Base-by-base conservation (phyloP, 2,888 invertebrate species). In the Platyscelio sp. region DNA sequence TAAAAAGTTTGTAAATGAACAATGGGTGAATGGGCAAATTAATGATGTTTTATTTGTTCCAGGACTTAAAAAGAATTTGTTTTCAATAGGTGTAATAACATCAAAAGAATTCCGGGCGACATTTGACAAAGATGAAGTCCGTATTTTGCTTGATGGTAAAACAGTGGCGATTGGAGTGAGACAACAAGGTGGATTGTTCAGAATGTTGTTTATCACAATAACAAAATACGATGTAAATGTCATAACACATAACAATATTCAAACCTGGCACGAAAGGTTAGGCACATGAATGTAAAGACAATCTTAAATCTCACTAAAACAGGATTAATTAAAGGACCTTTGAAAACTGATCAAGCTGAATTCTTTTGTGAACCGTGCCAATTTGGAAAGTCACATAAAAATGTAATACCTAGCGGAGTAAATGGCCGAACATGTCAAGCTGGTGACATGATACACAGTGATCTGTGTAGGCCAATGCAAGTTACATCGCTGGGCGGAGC, bases 181-280 rank as follows among this genome's bases (percentile, higher is more conserved):
- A 61, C 70, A 68, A 46, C 15, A 9, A 2, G 58, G 58, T 27
- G 11, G 46, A 1, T 5, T 61, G 0, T 68, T 15, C 5, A 1
- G 51, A 15, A 77, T 70, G 68, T 11, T 68, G 5, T 77, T 68
- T 29, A 15, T 29, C 0, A 15, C n/a, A 7, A 1, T 9, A 7
- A 26, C 27, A 15, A 7, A 11, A 0, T n/a, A 15, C 3, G 65
- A 87, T 18, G 85, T 51, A 4, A 83, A 83, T 24, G 13, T 79
- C 4, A 24, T 76, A 5, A 74, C 60, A 4, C 0, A 3, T 5
- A 27, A 43, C 6, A 51, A 68, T 22, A 27, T 85, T 9, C 61
- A 83, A 22, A 38, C 38, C n/a, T 88, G 89, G 88, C 87, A 89
- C 38, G 77, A 87, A 20, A 18, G 86, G 0, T 22, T 87, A 9